Base-by-base conservation (phyloP, 2,797 vertebrate genomes). In the Danio choprae region DNA sequence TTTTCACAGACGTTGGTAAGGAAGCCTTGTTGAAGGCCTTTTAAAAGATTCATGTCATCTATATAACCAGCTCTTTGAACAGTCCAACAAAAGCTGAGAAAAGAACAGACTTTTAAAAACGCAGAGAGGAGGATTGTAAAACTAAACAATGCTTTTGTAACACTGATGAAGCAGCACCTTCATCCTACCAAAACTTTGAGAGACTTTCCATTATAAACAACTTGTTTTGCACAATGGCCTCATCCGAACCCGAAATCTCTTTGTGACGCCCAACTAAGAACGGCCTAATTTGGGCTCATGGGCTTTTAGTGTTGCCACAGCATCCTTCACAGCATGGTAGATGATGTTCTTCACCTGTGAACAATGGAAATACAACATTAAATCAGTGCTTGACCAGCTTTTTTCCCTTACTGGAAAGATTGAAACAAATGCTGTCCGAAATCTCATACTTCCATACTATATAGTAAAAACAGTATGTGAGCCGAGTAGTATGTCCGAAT, bases 311-410 rank as follows among this genome's bases (percentile, higher is more conserved):
- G 97, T 99, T 90, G 97, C 97, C 81, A 99, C 96, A 36, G 98
- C 97, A 59, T 99, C 98, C 93, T 99, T 99, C 91, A 99, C 98
- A 80, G 98, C 98, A 2, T 99, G 98, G 92, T 98, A 99, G 89
- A 99, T 99, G 92, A 99, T 99, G 91, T 99, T 99, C 93, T 99
- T 99, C 94, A 99, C 98, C 98, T 99, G 91, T 50, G 69, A 80
- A 76, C 72, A 60, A 83, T 22, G 41, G 43, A 62, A 60, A 4
- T 48, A 46, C 18, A n/a, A 20, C 4, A 40, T 64, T 81, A 80
- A 18, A 53, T 11, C 1, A 7, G 7, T 15, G 63, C 43, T 29
- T 46, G 12, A 7, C 20, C 4, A 46, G 41, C 18, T 48, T 22
- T 22, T 5, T 8, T 58, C 11, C 56, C 29, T 56, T 10, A 56